Base-by-base conservation (phyloP, 2,888 invertebrate genomes). In the Nymphalis c-album region DNA sequence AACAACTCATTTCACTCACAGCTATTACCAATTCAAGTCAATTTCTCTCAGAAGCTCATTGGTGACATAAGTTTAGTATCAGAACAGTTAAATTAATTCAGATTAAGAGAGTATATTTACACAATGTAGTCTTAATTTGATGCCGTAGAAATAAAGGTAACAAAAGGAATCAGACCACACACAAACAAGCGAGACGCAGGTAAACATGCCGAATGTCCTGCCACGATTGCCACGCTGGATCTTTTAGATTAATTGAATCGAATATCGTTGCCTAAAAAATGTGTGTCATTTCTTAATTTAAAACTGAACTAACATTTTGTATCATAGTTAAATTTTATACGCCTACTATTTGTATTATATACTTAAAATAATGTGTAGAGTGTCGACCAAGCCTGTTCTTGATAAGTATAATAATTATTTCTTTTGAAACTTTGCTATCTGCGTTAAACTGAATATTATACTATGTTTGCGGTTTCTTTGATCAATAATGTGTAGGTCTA, bases 141-240 rank as follows among this genome's bases (percentile, higher is more conserved):
- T n/a, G 2, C 35, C 18, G 55, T 35, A 31, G 35, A 57, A 57
- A 57, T 40, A 18, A 40, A 66, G n/a, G 20, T 48, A 53, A 35
- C 48, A 50, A 40, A 57, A 75, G 73, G 68, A 69, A 71, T 72
- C 69, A 78, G 86, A 86, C 86, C 86, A 86, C 86, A 86, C 86
- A 85, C 73, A 78, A 63, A 86, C 86, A 86, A 86, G 85, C 72
- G 79, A 64, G 45, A 76, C 77, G 81, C 86, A 85, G 85, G 85
- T 84, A 85, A 74, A 69, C 70, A 65, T 50, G 60, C 51, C 55
- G 65, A 66, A 55, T 55, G 65, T 61, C 60, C 60, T 26, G 60
- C 55, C 58, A 58, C 53, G 53, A 53, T 16, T 22, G 51, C 47
- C 60, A 47, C 18, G 26, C 26, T 66, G 65, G n/a, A 60, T 60